phyloP scores from a whole-genome alignment of 2,888 invertebrate genomes.

The Hylaea fasciaria region DNA sequence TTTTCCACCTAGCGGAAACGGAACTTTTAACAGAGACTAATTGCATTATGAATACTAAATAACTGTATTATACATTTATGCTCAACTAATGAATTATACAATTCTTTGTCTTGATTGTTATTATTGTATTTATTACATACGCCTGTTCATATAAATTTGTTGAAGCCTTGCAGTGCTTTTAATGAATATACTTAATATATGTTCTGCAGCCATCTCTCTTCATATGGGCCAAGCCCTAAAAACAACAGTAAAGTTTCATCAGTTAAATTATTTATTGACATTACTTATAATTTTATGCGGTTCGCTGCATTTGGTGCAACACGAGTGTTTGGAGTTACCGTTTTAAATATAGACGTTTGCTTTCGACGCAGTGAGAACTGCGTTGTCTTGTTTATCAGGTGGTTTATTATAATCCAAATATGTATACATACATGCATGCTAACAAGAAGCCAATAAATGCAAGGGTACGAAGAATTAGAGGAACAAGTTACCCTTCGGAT shows the following conservation, averaged over 20 bases:
- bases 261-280: slow-evolving; percentile 43
- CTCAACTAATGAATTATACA: slow-evolving; percentile 47
- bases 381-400: slow-evolving; percentile 17
- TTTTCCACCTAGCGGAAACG: slow-evolving; percentile 33
- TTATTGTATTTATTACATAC: slow-evolving; percentile 37
- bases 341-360: slow-evolving; percentile 41
- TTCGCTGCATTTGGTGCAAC: slow-evolving; percentile 47
- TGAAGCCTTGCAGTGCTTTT: slow-evolving; percentile 3
- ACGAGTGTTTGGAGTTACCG: slow-evolving; percentile 53
- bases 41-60: slow-evolving; percentile 40
- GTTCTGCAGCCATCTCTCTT: neutral
- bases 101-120: slow-evolving; percentile 43
- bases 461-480: neutral
- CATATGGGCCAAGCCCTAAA: slow-evolving; percentile 36
- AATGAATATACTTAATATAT: neutral
- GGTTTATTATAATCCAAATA: slow-evolving; percentile 13
- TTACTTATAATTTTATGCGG: slow-evolving; percentile 49
- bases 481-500: neutral
- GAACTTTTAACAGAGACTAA: slow-evolving; percentile 34
- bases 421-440: neutral
- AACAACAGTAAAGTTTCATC: slow-evolving; percentile 44
- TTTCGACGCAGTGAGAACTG: slow-evolving; percentile 26
- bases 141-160: slow-evolving; percentile 16
- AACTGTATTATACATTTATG: slow-evolving; percentile 35
- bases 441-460: neutral